phyloP scores from a whole-genome alignment of 2,113 vertebrate genomes.

The Poeciliopsis prolifica region DNA sequence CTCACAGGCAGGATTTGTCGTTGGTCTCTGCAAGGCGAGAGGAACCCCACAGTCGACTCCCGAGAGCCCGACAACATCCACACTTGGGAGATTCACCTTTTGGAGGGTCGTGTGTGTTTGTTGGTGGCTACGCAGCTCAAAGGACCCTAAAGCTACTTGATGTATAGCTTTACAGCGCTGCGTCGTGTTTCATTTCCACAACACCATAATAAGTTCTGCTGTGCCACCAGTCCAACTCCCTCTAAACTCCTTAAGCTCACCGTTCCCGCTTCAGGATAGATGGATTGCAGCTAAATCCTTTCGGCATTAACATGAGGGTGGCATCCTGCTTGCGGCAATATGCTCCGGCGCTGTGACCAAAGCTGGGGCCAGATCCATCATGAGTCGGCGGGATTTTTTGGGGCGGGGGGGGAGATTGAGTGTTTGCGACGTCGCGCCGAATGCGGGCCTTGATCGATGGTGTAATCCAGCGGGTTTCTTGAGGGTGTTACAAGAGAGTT shows the following conservation, averaged over 20 bases:
- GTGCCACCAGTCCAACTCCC: constrained; percentile 42
- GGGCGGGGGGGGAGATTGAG: constrained; percentile 6
- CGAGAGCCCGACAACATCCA: constrained; percentile 25
- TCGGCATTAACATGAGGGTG: constrained; percentile 49
- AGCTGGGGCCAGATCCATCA: constrained; percentile 32
- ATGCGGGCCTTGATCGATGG: constrained; percentile 2
- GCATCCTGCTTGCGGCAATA: constrained; percentile 27
- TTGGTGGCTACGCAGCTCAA: constrained; percentile 33
- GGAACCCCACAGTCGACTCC: neutral
- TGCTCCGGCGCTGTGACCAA: constrained; percentile 37
- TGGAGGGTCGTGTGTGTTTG: constrained; percentile 11
- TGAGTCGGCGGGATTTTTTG: constrained; percentile 19
- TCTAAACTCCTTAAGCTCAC: constrained; percentile 42
- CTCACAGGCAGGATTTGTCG: constrained; percentile 2
- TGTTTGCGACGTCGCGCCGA: constrained; percentile 14
- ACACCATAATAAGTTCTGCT: constrained; percentile 30
- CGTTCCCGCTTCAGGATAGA: constrained; percentile 55
- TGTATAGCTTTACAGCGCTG: constrained; percentile 42
- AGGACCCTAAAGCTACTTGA: constrained; percentile 42
- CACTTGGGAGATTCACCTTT: constrained; percentile 14
- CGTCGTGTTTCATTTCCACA: constrained; percentile 54
- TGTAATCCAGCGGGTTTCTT: constrained; percentile 15
- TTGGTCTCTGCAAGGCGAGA: constrained; percentile 15
- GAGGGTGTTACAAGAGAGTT: constrained; percentile 7
- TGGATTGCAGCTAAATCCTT: constrained; percentile 75